A percentile compares a stretch with the other conserved stretches of the same genome.
Conservation (phyloP, 2,888 invertebrate genomes). For the Rhogogaster chlorosoma region DNA sequence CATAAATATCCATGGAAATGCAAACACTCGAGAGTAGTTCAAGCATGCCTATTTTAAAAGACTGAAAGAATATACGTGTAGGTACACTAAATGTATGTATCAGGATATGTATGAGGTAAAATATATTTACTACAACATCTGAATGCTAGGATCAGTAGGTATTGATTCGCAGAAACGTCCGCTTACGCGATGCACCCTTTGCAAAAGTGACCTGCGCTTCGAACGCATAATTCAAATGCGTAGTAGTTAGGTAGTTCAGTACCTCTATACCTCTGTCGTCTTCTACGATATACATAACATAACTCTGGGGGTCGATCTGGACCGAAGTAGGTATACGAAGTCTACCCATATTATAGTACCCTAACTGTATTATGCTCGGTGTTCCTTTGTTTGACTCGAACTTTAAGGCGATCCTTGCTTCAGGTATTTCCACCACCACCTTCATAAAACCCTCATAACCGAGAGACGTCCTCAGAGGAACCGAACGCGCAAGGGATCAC, state of each 20-base stretch:
- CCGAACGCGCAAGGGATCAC: slow-evolving; percentile 39
- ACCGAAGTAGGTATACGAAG: background rate
- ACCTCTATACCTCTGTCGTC: slow-evolving; percentile 44
- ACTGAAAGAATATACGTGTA: background rate
- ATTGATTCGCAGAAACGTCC: background rate
- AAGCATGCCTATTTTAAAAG: background rate
- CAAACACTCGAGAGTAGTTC: slow-evolving; percentile 16
- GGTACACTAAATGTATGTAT: background rate
- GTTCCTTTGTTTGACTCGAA: slow-evolving; percentile 43
- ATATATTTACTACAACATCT: background rate
- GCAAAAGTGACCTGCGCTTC: slow-evolving; percentile 22
- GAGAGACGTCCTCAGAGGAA: slow-evolving; percentile 38
- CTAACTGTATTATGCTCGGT: slow-evolving; percentile 62
- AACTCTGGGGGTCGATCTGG: slow-evolving; percentile 12
- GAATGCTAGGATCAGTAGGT: background rate
- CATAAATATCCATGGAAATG: slow-evolving; percentile 47
- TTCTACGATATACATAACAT: background rate
- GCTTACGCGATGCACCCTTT: slow-evolving; percentile 9
- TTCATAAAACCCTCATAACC: slow-evolving; percentile 50
- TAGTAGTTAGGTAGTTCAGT: background rate
- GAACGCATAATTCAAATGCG: slow-evolving; percentile 28
- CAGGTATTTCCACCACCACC: slow-evolving; percentile 45
- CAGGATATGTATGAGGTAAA: background rate
- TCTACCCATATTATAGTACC: slow-evolving; percentile 29
- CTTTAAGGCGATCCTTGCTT: slow-evolving; percentile 38